Base-by-base conservation (phyloP, 2,113 vertebrate genomes). In the Erythrocercus mccallii region DNA sequence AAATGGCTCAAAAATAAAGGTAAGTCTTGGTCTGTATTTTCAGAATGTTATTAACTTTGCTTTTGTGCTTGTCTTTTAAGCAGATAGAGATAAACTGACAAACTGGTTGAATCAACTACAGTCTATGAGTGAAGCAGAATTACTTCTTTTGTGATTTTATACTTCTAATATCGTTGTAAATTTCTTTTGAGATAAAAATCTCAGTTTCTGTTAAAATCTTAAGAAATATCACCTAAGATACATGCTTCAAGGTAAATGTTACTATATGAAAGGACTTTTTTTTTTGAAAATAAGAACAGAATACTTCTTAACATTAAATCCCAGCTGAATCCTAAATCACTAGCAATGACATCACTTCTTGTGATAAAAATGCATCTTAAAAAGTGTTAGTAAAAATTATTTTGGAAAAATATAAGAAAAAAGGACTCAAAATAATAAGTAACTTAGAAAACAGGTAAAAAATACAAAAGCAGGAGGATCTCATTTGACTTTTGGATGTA, bases 51-150 rank as follows among this genome's bases (percentile, higher is more conserved):
- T 27, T 81, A 0, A 48, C 45, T 93, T 93, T 66, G 10, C 15
- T 78, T 79, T 88, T 35, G 16, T 20, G 1, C 2, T 62, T 81
- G 30, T 53, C n/a, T 83, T 78, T 11, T 54, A 40, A 72, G 56
- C 10, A 81, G 28, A 7, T 40, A 6, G 37, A 81, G 28, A 24
- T 19, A 47, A 69, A 31, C 25, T 40, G 14, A 57, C 7, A 50
- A 60, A 20, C 4, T 37, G 10, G 3, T 37, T 84, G 51, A 65
- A 48, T 48, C 0, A 0, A 25, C 24, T n/a, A 15, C 10, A 45
- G 9, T n/a, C 23, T 5, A 6, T 31, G n/a, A 61, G 18, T 50
- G 22, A 81, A 80, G 56, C 7, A 61, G 30, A 5, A 20, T 7
- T 13, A 13, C 10, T 70, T 8, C 12, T 47, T 68, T 60, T 44